phyloP scores from a whole-genome alignment of 2,797 vertebrate species.

The Enteromius thamalakanensis region DNA sequence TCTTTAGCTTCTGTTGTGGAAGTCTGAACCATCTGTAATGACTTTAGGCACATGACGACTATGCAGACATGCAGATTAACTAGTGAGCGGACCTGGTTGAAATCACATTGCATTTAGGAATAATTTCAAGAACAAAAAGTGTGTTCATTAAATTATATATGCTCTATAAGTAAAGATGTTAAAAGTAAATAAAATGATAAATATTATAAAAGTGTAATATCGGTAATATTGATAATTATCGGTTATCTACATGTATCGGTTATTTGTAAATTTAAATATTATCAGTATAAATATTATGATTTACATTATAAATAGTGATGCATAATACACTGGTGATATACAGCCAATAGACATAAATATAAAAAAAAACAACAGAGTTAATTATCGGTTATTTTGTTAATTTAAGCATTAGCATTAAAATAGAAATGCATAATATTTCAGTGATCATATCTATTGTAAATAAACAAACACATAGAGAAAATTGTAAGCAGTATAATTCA shows the following conservation, averaged over 20 bases:
- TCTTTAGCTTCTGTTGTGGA: conserved; percentile 37
- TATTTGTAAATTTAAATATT: too few relatives aligned
- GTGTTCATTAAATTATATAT: neutral
- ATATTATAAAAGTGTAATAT: too few relatives aligned
- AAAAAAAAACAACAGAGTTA: neutral
- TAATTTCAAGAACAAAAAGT: neutral
- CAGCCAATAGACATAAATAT: neutral
- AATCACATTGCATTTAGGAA: neutral
- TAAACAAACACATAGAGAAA: too few relatives aligned
- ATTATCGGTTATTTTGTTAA: neutral
- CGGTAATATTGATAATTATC: too few relatives aligned
- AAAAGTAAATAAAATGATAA: neutral
- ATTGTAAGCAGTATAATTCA: neutral
- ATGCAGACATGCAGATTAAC: neutral
- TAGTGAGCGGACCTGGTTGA: neutral
- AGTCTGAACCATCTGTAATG: conserved; percentile 38
- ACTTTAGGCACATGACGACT: conserved; percentile 9
- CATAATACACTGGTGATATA: neutral
- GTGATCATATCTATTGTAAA: neutral
- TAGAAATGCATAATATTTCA: neutral
- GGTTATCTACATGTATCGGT: too few relatives aligned
- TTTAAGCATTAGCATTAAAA: neutral
- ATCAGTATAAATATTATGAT: neutral
- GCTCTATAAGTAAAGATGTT: neutral
- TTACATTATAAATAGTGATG: neutral